Evolutionary conservation across 1,140 invertebrate genomes (phyloP).

Genomic region (Pentalonia nigronervosa): DNA sequence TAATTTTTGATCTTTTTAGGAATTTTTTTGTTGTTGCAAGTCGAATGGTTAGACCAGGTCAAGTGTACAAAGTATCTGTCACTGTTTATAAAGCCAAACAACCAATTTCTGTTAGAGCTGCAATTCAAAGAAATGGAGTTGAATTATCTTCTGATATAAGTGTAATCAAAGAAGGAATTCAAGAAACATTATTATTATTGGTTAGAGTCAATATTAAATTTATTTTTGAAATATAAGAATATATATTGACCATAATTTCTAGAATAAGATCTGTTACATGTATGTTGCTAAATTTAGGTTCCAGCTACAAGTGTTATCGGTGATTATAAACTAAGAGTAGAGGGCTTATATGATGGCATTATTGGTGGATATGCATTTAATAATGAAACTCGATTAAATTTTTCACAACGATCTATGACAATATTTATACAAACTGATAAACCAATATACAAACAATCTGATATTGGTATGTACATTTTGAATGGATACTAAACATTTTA

Average conservation of each 20-base stretch:
- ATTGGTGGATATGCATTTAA: conserved; percentile 84
- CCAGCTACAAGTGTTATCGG: conserved; percentile 83
- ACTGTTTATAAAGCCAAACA: conserved; percentile 77
- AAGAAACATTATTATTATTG: conserved; percentile 80
- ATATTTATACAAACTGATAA: conserved; percentile 96
- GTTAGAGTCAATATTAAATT: conserved; percentile 66
- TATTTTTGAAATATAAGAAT: conserved; percentile 43
- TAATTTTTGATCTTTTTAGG: conserved; percentile 65
- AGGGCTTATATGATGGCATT: conserved; percentile 85
- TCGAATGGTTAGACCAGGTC: conserved; percentile 82
- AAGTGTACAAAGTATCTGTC: conserved; percentile 83
- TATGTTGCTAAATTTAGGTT: conserved; percentile 67
- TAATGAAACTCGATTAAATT: conserved; percentile 81
- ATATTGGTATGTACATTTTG: conserved; percentile 71
- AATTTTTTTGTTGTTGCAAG: conserved; percentile 89
- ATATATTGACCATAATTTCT: too few species aligned
- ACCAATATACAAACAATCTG: conserved; percentile 92
- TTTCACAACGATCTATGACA: conserved; percentile 90
- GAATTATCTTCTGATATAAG: conserved; percentile 81
- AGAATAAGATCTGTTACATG: neutral
- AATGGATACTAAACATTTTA: neutral
- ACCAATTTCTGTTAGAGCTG: conserved; percentile 80
- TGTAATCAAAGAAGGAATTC: conserved; percentile 76
- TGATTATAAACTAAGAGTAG: conserved; percentile 84
- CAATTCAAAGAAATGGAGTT: conserved; percentile 85